These are phyloP conservation scores for Pristionchus maxplancki DNA, from an alignment of 2,888 invertebrate species.

Conservation along the genomic window DNA sequence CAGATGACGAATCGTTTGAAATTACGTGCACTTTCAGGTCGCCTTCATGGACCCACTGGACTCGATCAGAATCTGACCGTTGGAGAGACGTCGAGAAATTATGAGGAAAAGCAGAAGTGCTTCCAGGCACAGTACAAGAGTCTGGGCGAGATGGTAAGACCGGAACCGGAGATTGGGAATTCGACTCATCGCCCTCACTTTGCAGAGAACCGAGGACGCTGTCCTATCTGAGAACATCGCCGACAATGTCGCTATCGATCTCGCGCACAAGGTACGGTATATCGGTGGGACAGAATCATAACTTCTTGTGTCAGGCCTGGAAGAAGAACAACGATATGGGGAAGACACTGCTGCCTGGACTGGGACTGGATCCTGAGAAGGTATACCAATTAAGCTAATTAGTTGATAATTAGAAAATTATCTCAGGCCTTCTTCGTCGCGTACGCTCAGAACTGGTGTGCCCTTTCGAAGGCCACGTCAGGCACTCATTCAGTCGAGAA, in stretches of 20 bases:
- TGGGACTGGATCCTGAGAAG: conserved; percentile 35
- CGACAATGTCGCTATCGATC: conserved; percentile 28
- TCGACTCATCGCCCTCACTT: background rate
- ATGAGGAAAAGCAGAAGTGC: conserved; percentile 23
- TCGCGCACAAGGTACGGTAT: conserved; percentile 37
- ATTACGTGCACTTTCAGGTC: background rate
- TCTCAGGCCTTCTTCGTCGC: conserved; percentile 48
- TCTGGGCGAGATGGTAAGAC: background rate
- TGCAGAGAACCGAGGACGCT: conserved; percentile 15
- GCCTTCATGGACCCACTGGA: background rate
- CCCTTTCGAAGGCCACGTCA: background rate
- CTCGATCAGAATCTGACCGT: conserved; percentile 24
- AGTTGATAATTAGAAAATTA: background rate
- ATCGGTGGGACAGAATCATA: background rate
- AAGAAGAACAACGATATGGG: conserved; percentile 40
- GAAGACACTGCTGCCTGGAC: conserved; percentile 23
- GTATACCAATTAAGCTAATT: background rate
- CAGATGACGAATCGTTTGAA: background rate
- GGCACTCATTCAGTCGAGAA: conserved; percentile 29
- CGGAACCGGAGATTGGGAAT: background rate
- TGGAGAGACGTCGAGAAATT: background rate
- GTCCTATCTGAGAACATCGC: conserved; percentile 44
- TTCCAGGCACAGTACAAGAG: conserved; percentile 24
- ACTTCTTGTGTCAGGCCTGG: conserved; percentile 10
- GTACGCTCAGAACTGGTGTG: conserved; percentile 48